Conservation (phyloP, 2,888 invertebrate genomes). For the Physocephala rufipes region DNA sequence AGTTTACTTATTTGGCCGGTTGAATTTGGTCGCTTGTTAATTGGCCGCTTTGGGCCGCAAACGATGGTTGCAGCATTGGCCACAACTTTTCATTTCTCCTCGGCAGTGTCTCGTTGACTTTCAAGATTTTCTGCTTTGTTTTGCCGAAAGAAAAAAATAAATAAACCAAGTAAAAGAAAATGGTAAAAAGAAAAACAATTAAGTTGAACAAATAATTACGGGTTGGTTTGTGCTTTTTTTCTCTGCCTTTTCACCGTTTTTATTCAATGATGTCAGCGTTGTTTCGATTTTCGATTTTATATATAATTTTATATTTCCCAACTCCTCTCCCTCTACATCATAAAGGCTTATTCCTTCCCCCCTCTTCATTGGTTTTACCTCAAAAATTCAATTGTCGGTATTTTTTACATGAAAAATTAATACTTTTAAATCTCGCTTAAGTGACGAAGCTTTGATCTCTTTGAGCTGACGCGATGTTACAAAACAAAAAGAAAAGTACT, state of each 20-base stretch:
- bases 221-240: not conserved
- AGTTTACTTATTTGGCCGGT: constrained; percentile 14
- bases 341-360: not conserved
- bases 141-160: not conserved
- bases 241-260: too few relatives aligned
- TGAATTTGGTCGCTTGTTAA: constrained; percentile 15
- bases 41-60: constrained; percentile 8
- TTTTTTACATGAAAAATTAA: too few relatives aligned
- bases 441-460: too few relatives aligned
- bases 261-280: not conserved
- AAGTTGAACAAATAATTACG: constrained; percentile 1
- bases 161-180: too few relatives aligned
- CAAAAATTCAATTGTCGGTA: too few relatives aligned
- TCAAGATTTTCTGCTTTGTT: not conserved
- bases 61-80: not conserved
- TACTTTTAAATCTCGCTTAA: too few relatives aligned
- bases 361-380: too few relatives aligned
- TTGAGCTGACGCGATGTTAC: too few relatives aligned
- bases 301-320: not conserved
- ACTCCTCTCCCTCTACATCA: not conserved
- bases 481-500: too few relatives aligned
- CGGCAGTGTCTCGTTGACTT: not conserved
- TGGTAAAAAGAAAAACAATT: too few relatives aligned
- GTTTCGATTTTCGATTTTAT: not conserved
- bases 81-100: constrained; percentile 9